Evolutionary conservation across 2,888 invertebrate species (phyloP), one percentile per base, ranked within the genome.

Genomic region (Cataglyphis albicans): DNA sequence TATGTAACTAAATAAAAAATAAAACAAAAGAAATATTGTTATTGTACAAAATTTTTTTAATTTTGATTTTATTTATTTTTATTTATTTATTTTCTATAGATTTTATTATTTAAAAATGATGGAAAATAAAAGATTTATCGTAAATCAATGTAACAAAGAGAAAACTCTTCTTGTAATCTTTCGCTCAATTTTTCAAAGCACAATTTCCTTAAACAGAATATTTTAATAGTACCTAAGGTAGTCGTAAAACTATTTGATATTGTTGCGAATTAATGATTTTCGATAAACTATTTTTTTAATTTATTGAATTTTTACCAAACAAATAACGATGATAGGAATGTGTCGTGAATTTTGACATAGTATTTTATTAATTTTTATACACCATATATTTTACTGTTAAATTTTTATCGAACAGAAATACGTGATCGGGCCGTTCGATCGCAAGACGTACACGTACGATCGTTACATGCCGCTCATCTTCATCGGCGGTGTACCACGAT

Each of bases 401-500:
- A 25, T 44, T 21, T 72, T 68, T 64, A 61, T 38, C 48, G 82
- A 94, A 5, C 94, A 97, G 96, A 97, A 96, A 94, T 96, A 95
- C 93, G 95, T 97, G 75, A 94, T 96, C 86, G 96, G 96, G 72
- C 89, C 92, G 0, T 94, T 95, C 83, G 96, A 97, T 94, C 96
- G 96, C 90, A 96, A 96, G 93, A 95, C 95, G 81, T 97, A 97
- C 95, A 95, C 96, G 84, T 98, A 98, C 95, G 97, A 98, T 94
- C 96, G 98, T 92, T 96, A 97, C 91, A 98, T 98, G 97, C 99
- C 99, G 91, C 96, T 99, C 91, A 98, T 99, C 95, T 99, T 99
- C 96, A 98, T 99, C 94, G 99, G 99, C 83, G 99, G 99, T 87
- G 98, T 99, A 93, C 99, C 99, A 82, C 97, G 99, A 91, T 99